phyloP scores from a whole-genome alignment of 2,888 invertebrate genomes.

The Cotesia congregata region DNA sequence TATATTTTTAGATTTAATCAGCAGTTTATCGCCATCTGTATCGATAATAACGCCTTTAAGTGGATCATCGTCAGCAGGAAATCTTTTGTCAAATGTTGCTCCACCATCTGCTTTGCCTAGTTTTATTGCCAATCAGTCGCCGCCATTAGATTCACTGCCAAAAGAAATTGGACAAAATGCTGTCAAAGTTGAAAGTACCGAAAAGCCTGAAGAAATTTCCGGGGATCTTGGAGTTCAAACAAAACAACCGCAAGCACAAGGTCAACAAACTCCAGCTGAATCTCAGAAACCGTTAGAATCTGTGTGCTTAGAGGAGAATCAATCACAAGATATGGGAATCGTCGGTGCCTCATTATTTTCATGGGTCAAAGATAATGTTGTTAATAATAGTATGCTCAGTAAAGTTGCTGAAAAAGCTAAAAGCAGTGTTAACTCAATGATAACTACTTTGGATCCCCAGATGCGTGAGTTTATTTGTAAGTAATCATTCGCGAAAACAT shows the following conservation, averaged over 20 bases:
- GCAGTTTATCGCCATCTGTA: constrained; percentile 68
- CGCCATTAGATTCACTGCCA: constrained; percentile 25
- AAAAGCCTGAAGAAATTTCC: constrained; percentile 14
- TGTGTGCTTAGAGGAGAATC: constrained; percentile 22
- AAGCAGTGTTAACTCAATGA: constrained; percentile 87
- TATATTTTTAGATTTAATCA: constrained; percentile 63
- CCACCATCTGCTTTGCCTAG: constrained; percentile 80
- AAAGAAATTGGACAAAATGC: constrained; percentile 5
- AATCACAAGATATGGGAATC: constrained; percentile 48
- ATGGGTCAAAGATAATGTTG: constrained; percentile 81
- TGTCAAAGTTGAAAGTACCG: constrained; percentile 5
- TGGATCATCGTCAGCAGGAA: constrained; percentile 71
- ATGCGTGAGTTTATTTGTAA: constrained; percentile 90
- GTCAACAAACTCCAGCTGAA: constrained; percentile 40
- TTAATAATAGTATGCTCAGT: constrained; percentile 76
- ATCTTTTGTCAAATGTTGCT: constrained; percentile 78
- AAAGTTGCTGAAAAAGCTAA: constrained; percentile 83
- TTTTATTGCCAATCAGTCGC: constrained; percentile 73
- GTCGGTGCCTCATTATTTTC: constrained; percentile 76
- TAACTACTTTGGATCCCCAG: constrained; percentile 89
- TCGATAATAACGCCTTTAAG: constrained; percentile 70
- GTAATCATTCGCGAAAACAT: constrained; percentile 62
- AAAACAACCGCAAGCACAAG: constrained; percentile 47
- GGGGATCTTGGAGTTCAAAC: constrained; percentile 42
- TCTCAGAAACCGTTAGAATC: constrained; percentile 35